Evolutionary conservation across 2,888 invertebrate species (phyloP).

Genomic region (Oscheius onirici): DNA sequence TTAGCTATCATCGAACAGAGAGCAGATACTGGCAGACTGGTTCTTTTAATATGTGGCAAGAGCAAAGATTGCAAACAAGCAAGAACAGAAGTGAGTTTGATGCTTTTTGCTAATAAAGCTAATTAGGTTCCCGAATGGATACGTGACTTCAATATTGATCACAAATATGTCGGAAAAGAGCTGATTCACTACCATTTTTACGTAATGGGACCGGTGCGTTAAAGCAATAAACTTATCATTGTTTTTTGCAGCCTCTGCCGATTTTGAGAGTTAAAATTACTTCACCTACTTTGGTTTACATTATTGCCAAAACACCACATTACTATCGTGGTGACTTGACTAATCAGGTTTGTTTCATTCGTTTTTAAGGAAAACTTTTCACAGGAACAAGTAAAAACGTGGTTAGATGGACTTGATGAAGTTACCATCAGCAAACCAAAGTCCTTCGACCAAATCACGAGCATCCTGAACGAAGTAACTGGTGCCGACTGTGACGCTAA

Average conservation of each 20-base stretch:
- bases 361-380: conserved; percentile 19
- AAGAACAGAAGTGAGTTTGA: conserved; percentile 16
- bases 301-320: conserved; percentile 37
- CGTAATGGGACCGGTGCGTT: conserved; percentile 23
- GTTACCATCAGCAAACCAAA: conserved; percentile 34
- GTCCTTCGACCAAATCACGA: conserved; percentile 15
- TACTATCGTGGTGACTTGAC: conserved; percentile 41
- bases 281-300: conserved; percentile 45
- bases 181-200: conserved; percentile 46
- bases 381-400: conserved; percentile 36
- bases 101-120: background rate
- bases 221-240: background rate
- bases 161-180: conserved; percentile 37
- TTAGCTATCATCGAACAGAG: conserved; percentile 41
- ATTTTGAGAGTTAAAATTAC: background rate
- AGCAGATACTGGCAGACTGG: conserved; percentile 43
- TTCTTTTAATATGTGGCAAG: conserved; percentile 39
- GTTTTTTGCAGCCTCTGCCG: background rate
- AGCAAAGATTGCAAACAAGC: background rate
- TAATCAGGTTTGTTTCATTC: conserved; percentile 29
- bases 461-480: background rate
- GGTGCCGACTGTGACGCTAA: conserved; percentile 41
- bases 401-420: conserved; percentile 42
- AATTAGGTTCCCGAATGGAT: conserved; percentile 34
- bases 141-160: conserved; percentile 39